A percentile compares a stretch with the other conserved stretches of the same genome.
Evolutionary conservation across 2,888 invertebrate species (phyloP).

Genomic region (Standfussiana lucernea): DNA sequence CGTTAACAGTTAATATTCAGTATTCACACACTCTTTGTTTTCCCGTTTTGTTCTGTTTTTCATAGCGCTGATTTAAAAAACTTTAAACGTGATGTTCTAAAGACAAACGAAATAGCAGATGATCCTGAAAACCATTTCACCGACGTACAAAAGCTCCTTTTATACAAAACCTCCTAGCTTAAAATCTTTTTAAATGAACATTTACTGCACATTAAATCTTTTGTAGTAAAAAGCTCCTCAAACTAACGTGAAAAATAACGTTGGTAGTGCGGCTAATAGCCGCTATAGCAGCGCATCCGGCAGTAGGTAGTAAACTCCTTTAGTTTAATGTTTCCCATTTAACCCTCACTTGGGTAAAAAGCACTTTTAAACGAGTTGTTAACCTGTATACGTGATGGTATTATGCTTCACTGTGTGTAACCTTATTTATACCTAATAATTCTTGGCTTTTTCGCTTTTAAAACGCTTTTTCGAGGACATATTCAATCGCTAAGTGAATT

Average conservation of each 20-base stretch:
- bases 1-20: not conserved
- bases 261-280: slow-evolving; percentile 28
- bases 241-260: slow-evolving; percentile 30
- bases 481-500: not conserved
- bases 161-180: slow-evolving; percentile 5
- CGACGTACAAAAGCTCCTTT: slow-evolving; percentile 7
- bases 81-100: not conserved
- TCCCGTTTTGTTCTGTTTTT: not conserved
- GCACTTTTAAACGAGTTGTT: slow-evolving; percentile 53
- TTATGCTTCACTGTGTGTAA: slow-evolving; percentile 13
- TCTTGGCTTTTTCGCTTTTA: slow-evolving; percentile 2
- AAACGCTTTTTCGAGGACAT: not conserved
- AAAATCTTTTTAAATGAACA: slow-evolving; percentile 44
- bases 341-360: slow-evolving; percentile 46
- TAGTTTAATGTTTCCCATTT: slow-evolving; percentile 56
- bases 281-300: slow-evolving; percentile 22
- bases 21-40: not conserved
- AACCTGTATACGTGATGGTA: slow-evolving; percentile 42
- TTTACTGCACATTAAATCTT: slow-evolving; percentile 43
- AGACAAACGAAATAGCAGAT: not conserved
- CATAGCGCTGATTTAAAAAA: not conserved
- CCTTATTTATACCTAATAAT: not conserved
- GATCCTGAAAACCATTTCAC: slow-evolving; percentile 9
- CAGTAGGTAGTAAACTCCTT: slow-evolving; percentile 45
- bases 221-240: slow-evolving; percentile 22